Evolutionary conservation across 2,888 invertebrate species (phyloP), one percentile per base, ranked within the genome.

Genomic region (Lithophane leautieri): DNA sequence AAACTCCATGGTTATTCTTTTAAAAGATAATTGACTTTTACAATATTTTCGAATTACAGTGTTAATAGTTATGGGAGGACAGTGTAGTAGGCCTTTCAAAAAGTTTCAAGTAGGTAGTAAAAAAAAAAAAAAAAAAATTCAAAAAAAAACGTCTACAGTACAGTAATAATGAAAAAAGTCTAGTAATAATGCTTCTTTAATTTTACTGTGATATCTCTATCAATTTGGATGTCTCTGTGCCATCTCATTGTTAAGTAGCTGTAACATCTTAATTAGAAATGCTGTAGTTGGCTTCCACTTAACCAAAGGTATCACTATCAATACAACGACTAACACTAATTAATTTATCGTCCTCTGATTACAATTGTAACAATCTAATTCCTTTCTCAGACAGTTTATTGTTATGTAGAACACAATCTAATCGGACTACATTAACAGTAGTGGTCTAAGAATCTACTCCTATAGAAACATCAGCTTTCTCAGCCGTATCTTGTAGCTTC

Each of bases 341-440:
- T 79, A 56, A 79, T 79, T 74, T 79, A 79, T 75, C 58, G 60
- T 34, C 3, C 54, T 69, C 61, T 19, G 79, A 79, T 74, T 79
- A 66, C 75, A 63, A 76, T 72, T 66, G 61, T 67, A 73, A 73
- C 70, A 67, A 73, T 73, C 61, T 70, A 60, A 77, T 77, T 73
- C 82, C 73, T 67, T 72, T 68, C 56, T 56, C 34, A 54, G 42
- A 22, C 44, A 77, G 58, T 81, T 82, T 81, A 81, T 82, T 82
- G 67, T 82, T 65, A 71, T 62, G 61, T 76, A 16, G 6, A 28
- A 6, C n/a, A 66, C 34, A 50, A 83, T 83, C 82, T 83, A 56
- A 83, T 83, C 83, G 0, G 34, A 8, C 22, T 28, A 79, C 83
- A 76, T 83, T 80, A 73, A 73, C 83, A 73, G 83, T 79, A 83